Base-by-base conservation (phyloP, 1,140 invertebrate species). In the Trissolcus basalis region DNA sequence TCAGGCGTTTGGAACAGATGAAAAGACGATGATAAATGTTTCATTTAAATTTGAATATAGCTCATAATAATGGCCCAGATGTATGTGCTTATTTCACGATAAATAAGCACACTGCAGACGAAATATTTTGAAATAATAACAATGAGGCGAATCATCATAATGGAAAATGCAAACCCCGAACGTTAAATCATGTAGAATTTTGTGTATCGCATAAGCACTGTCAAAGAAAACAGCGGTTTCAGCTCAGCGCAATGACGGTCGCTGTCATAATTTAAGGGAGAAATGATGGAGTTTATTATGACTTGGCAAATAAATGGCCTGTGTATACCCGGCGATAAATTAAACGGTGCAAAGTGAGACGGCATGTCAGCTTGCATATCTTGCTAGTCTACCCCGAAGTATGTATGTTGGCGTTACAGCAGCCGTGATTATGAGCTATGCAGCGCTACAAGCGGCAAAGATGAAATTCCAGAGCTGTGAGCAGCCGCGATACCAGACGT, bases 391-490 rank as follows among this genome's bases (percentile, higher is more conserved):
- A 65, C 51, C 56, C 63, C 65, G 45, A 72, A 72, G 73, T 76
- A 73, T 59, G 77, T 68, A 55, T 59, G 65, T 65, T 60, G 63
- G 75, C 63, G 45, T 77, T 71, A 77, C 63, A 55, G 64, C 75
- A 72, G 58, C 73, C 70, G 76, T 76, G 77, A 82, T 83, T 83
- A 82, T 79, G 70, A 82, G 78, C 68, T 70, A 60, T 77, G 64
- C 58, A 72, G 8, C 43, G 75, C 68, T 72, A 69, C 75, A 64
- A 49, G 74, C 67, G 75, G 75, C 59, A 75, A 81, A 80, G 80
- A 85, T 84, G 81, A 85, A 85, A 86, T 85, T 85, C 80, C 81
- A 77, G 67, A 77, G 73, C 81, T 83, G 78, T 80, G 77, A n/a
- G 19, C 19, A 83, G 78, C 77, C 68, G 58, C 77, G 71, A 47